These are phyloP conservation scores for Terrapene triunguis DNA, from an alignment of 2,113 vertebrate species.

Conservation along the genomic window DNA sequence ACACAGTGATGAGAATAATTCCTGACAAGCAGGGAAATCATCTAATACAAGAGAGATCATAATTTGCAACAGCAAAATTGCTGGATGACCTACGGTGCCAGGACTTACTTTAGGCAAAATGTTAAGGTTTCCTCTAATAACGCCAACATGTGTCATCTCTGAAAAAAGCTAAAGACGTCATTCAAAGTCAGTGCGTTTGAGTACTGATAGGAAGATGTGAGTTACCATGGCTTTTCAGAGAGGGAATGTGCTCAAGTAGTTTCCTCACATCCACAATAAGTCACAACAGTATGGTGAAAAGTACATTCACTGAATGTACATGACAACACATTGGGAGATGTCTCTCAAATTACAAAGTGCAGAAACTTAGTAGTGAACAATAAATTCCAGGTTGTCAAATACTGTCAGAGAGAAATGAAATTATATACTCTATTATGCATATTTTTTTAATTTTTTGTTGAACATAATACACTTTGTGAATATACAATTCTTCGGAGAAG, in stretches of 20 bases:
- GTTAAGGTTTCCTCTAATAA: constrained; percentile 69
- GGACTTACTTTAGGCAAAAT: constrained; percentile 43
- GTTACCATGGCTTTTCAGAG: constrained; percentile 24
- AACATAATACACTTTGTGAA: constrained; percentile 12
- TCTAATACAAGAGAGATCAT: constrained; percentile 62
- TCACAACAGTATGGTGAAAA: neutral
- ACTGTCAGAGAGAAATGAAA: neutral
- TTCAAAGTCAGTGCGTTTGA: constrained; percentile 39
- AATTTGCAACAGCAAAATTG: constrained; percentile 72
- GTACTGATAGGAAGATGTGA: constrained; percentile 22
- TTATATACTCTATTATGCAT: neutral
- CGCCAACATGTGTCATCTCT: constrained; percentile 59
- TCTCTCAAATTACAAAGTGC: neutral
- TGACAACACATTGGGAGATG: neutral
- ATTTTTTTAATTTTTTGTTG: constrained; percentile 36
- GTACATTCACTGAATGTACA: constrained; percentile 15
- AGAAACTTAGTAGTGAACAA: neutral
- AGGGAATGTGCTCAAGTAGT: neutral
- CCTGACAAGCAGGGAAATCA: constrained; percentile 67
- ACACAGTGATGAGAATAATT: constrained; percentile 73
- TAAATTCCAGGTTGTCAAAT: neutral
- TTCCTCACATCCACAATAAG: neutral
- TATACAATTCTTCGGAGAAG: constrained; percentile 37
- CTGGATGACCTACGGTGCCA: constrained; percentile 59
- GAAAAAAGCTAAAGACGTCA: constrained; percentile 34